Conservation (phyloP, 2,113 vertebrate genomes). For the Heterotilapia buettikoferi region DNA sequence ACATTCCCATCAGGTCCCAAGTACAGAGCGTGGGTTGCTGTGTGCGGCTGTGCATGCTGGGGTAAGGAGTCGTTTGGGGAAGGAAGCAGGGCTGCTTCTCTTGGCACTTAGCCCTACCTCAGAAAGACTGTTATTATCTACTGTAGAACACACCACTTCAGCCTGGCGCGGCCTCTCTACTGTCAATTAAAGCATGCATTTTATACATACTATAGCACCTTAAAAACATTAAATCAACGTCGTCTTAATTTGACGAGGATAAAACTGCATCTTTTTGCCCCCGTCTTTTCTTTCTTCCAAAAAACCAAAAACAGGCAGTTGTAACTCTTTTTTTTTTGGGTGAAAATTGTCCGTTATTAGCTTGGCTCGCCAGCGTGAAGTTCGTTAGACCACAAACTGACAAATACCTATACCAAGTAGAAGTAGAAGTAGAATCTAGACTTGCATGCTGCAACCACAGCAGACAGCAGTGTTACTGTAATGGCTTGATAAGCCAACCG, state of each 20-base stretch:
- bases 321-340: not conserved
- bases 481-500: conserved; percentile 69
- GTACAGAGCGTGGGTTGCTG: conserved; percentile 2
- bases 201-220: not conserved
- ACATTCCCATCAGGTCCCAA: not conserved
- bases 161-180: not conserved
- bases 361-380: conserved; percentile 16
- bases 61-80: conserved; percentile 51
- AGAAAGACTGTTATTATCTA: conserved; percentile 51
- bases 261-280: not conserved
- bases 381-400: conserved; percentile 71
- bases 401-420: conserved; percentile 47
- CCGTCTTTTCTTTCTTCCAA: not conserved
- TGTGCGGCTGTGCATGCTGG: conserved; percentile 24
- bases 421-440: conserved; percentile 42
- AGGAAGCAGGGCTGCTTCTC: conserved; percentile 54
- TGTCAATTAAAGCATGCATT: not conserved
- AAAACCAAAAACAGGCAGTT: not conserved
- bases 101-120: conserved; percentile 45
- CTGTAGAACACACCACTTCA: not conserved
- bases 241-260: not conserved
- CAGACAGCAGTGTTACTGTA: conserved; percentile 51
- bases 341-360: conserved; percentile 30
- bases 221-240: not conserved
- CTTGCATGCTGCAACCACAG: conserved; percentile 61